A percentile compares a stretch with the other conserved stretches of the same genome.
These are phyloP conservation scores for Harpagoxenus sublaevis DNA, from an alignment of 2,888 invertebrate genomes.

Conservation along the genomic window DNA sequence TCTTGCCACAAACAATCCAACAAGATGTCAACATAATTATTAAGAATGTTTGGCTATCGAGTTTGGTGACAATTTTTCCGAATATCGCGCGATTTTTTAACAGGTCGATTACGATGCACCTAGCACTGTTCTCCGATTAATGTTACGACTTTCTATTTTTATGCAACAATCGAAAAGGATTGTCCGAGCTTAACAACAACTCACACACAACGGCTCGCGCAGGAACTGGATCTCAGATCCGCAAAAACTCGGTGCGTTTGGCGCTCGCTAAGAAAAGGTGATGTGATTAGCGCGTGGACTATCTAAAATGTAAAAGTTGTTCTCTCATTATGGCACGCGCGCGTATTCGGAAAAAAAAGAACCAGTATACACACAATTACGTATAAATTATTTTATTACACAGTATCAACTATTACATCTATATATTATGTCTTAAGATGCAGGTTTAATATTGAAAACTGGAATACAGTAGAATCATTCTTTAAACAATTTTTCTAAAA, in stretches of 20 bases:
- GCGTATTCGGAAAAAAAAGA: background rate
- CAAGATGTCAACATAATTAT: background rate
- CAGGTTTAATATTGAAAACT: background rate
- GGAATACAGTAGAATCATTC: background rate
- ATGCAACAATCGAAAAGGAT: conserved; percentile 71
- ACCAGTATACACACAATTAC: conserved; percentile 1
- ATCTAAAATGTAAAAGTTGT: conserved; percentile 38
- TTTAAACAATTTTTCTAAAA: background rate
- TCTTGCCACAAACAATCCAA: background rate
- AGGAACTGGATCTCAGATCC: conserved; percentile 48
- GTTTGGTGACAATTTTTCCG: background rate
- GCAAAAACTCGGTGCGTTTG: conserved; percentile 31
- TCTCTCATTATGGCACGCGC: conserved; percentile 15
- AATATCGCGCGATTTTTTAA: background rate
- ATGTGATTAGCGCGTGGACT: conserved; percentile 19
- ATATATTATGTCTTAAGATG: background rate
- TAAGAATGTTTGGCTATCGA: background rate
- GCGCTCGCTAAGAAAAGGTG: conserved; percentile 16
- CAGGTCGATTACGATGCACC: conserved; percentile 20
- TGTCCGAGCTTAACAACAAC: conserved; percentile 46
- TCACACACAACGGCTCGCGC: conserved; percentile 40
- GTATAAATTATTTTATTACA: background rate
- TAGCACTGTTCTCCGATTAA: conserved; percentile 66
- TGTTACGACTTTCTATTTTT: conserved; percentile 76
- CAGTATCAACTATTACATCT: background rate